phyloP scores from a whole-genome alignment of 1,140 invertebrate species.

The Polypedilum pembai region DNA sequence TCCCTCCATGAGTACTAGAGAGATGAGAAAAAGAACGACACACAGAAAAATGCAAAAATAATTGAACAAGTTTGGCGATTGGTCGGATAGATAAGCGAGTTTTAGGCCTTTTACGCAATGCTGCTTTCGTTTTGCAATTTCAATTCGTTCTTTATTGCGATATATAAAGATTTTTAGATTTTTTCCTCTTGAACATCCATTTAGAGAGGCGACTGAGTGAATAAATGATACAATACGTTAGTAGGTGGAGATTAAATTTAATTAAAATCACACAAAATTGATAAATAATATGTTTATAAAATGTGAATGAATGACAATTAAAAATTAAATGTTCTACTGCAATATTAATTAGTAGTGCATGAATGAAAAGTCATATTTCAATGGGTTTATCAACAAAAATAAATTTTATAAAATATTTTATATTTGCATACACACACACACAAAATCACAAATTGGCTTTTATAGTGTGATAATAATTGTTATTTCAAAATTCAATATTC shows the following conservation, averaged over 20 bases:
- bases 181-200: neutral
- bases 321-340: no score
- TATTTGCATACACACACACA: neutral
- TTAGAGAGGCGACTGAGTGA: neutral
- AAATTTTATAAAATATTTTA: conserved; percentile 6
- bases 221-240: conserved; percentile 10
- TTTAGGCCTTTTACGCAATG: conserved; percentile 14
- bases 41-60: conserved; percentile 7
- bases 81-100: conserved; percentile 7
- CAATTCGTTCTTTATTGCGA: conserved; percentile 8
- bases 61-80: conserved; percentile 17
- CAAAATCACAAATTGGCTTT: neutral
- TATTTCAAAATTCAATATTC: conserved; percentile 8
- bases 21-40: neutral
- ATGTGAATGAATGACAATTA: neutral
- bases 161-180: neutral
- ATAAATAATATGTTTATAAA: neutral
- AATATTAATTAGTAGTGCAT: conserved; percentile 9
- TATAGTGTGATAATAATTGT: neutral
- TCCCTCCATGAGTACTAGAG: neutral
- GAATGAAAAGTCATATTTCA: conserved; percentile 9
- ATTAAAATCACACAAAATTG: conserved; percentile 19
- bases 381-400: conserved; percentile 15
- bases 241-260: conserved; percentile 12
- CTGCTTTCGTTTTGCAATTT: conserved; percentile 14